phyloP scores from a whole-genome alignment of 1,140 invertebrate genomes.

The Macrostomum lignano region DNA sequence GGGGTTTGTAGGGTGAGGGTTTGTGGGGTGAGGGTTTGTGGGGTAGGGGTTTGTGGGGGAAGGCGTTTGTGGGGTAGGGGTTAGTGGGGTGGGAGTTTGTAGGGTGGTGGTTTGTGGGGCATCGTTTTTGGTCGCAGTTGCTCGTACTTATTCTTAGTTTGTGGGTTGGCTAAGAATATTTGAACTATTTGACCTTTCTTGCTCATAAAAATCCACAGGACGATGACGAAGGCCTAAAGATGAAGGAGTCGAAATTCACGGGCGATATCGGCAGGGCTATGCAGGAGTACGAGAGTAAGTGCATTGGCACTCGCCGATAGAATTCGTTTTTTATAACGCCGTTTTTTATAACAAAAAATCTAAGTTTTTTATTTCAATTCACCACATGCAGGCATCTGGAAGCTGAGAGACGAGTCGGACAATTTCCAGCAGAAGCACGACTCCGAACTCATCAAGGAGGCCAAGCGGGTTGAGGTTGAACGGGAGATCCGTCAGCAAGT shows the following conservation, averaged over 20 bases:
- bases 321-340: constrained; percentile 1
- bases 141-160: no score
- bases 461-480: constrained; percentile 53
- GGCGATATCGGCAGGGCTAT: constrained; percentile 18
- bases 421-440: constrained; percentile 44
- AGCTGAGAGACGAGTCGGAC: constrained; percentile 40
- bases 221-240: constrained; percentile 28
- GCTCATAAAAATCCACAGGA: constrained; percentile 12
- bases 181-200: no score
- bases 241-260: constrained; percentile 25
- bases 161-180: no score
- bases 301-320: not conserved
- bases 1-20: no score
- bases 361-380: no score
- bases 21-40: no score
- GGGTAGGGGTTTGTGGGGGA: no score
- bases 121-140: no score
- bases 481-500: constrained; percentile 48
- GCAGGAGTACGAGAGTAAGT: constrained; percentile 16
- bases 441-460: constrained; percentile 41
- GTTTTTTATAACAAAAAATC: no score
- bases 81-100: no score
- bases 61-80: no score
- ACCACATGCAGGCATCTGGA: constrained; percentile 35
- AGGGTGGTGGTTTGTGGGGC: no score